Evolutionary conservation across 53 echinoderm and acorn worm species (phyloP), one percentile per base, ranked within the genome.

Genomic region (Arbacia lixula): DNA sequence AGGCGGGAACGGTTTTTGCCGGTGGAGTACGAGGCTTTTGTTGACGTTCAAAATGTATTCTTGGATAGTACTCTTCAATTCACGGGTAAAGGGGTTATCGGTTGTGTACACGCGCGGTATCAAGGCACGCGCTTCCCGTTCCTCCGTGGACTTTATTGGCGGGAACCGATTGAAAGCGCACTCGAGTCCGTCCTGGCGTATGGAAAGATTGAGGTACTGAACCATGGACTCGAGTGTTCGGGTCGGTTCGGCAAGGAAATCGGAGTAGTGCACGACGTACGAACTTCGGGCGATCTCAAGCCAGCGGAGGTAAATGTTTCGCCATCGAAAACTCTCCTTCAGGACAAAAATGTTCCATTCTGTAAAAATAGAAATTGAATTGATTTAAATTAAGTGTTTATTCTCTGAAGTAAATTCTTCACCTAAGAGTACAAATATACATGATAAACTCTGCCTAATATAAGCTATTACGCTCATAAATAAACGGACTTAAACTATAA

Each of bases 131-230:
- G 29, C 11, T 9, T 3, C 32, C 6, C 32, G 51, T 17, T 66
- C 60, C 9, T 77, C 67, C 29, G 12, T 55, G 34, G 53, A 37
- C 40, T 33, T 12, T 17, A 76, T 28, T 21, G 92, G 68, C 25
- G 90, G 95, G 57, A 78, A 72, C 61, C 84, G 90, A 11, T 85
- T 26, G 54, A 93, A 68, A 28, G 95, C 92, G 67, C 92, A 93
- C 27, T 72, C 60, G 33, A 95, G 38, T 10, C 90, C 73, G 26
- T 90, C 85, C 10, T 42, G 46, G 5, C 85, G 46, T 6, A 86
- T 79, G 5, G 85, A 74, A 2, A 90, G 60, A 60, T 93, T 72
- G 30, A 95, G 75, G 72, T 90, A 95, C 37, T 79, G 69, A 35
- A 90, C 88, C 34, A 95, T 88, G 30, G 63, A 65, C 19, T 79